Percentiles rank a stretch among this genome's conserved stretches.
Conservation (phyloP, 2,797 vertebrate genomes). For the Epinephelus malabaricus region DNA sequence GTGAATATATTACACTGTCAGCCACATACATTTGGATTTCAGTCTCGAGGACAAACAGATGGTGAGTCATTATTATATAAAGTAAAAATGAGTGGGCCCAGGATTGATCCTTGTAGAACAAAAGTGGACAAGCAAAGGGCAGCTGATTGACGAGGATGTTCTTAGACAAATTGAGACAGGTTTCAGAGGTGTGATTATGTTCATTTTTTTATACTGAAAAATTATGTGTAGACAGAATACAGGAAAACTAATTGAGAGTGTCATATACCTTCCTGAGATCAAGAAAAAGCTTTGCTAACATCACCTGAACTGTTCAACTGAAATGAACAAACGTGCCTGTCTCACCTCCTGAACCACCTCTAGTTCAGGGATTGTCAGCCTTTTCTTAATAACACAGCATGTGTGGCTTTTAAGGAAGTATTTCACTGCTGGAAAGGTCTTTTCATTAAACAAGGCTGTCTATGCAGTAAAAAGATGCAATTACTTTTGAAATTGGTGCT, state of each 20-base stretch:
- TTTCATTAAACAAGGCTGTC: no score
- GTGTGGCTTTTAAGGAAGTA: background rate
- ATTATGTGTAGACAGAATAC: background rate
- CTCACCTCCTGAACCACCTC: constrained; percentile 12
- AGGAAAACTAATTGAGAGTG: background rate
- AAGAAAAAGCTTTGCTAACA: constrained; percentile 11
- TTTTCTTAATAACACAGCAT: background rate
- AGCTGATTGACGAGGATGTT: constrained; percentile 59
- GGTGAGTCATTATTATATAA: constrained; percentile 78
- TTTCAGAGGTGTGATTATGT: constrained; percentile 21
- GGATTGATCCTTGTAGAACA: constrained; percentile 52
- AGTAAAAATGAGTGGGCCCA: constrained; percentile 72
- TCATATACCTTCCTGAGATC: background rate
- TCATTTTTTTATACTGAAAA: constrained; percentile 1
- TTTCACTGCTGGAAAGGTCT: no score
- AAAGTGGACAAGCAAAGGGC: constrained; percentile 62
- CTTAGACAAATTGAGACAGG: constrained; percentile 39
- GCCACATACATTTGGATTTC: constrained; percentile 52
- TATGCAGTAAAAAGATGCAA: no score
- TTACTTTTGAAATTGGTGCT: no score
- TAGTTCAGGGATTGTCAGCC: background rate
- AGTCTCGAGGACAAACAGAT: constrained; percentile 57
- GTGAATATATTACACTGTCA: constrained; percentile 25
- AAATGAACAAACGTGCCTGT: constrained; percentile 20
- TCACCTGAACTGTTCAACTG: background rate